Base-by-base conservation (phyloP, 2,797 vertebrate genomes). In the Ptychobarbus kaznakovi region DNA sequence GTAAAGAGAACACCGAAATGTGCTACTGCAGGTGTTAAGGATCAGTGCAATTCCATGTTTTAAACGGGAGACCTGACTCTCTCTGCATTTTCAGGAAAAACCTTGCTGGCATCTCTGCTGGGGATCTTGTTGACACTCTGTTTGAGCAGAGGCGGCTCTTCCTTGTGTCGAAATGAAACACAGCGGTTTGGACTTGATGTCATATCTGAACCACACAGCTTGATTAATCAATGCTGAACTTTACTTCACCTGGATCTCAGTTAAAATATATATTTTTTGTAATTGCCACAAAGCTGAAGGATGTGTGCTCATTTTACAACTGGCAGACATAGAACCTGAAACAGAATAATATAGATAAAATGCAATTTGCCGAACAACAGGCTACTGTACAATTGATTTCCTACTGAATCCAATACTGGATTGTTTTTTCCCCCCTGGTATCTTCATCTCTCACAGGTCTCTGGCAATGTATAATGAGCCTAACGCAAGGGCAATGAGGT, bases 1-100 rank as follows among this genome's bases (percentile, higher is more conserved):
- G 89, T 80, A 68, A 85, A 85, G 58, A 88, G 82, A 85, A 86
- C 25, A 78, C 80, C 79, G 68, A 80, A 81, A 80, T 75, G 85
- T 88, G 82, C 65, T 66, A 86, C 84, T 74, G 68, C 35, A 49
- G 28, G 76, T 86, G 49, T 58, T 83, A 79, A 81, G 87, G 15
- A 86, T 86, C 70, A 77, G 40, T 83, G 28, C 49, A 51, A 75
- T 53, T 74, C 22, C 65, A 61, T 10, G 8, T 74, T 85, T 68
- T 58, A 51, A 66, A n/a, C 42, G 63, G 82, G 89, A 78, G 75
- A 83, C 61, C 82, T 83, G 49, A 85, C 22, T 83, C 72, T 74
- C 63, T 49, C 65, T 68, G 42, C 58, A 86, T 20, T 80, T 74
- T 18, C 22, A 65, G 85, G 81, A 86, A 85, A 81, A 65, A 68